Base-by-base conservation (phyloP, 2,888 invertebrate species). In the Cancer borealis region DNA sequence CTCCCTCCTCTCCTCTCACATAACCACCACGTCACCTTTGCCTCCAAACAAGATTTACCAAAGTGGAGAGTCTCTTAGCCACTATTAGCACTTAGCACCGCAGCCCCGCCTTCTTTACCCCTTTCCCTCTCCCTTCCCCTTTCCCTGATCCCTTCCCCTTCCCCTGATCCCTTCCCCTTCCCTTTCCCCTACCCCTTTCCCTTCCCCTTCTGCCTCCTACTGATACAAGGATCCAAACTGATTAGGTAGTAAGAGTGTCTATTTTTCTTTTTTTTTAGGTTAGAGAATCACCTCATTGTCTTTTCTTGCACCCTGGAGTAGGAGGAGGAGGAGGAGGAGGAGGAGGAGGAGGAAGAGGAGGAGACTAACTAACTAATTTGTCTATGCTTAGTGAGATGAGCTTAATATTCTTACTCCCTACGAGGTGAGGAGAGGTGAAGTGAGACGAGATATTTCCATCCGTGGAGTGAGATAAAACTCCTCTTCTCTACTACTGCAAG, bases 11-110 rank as follows among this genome's bases (percentile, higher is more conserved):
- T 14, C 3, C 79, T 30, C 79, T 26, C 30, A 12, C 79, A 30
- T 79, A 12, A 79, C 30, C 79, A 26, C 30, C 8, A 3, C 30
- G 30, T 79, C 79, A 26, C 30, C 30, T 79, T 30, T 0, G 10
- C 30, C 12, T 30, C 79, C 8, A 30, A 79, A 30, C 79, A 79
- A 26, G 26, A 30, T 79, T 66, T 66, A 21, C 66, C 66, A 66
- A 66, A 66, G 66, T 66, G 66, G n/a, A 66, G 66, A 66, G 66
- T 66, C 66, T 30, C 79, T 79, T 79, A 79, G 30, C 79, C 26
- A 10, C 30, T 79, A 26, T 79, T 79, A 30, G 26, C 79, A 26
- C 79, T 79, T 79, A 66, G 30, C 26, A n/a, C 39, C 39, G 39
- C 39, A 73, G 26, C 73, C n/a, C 21, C 73, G 3, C 73, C 4